Conservation (phyloP, 2,113 vertebrate species). For the Cavia aperea region DNA sequence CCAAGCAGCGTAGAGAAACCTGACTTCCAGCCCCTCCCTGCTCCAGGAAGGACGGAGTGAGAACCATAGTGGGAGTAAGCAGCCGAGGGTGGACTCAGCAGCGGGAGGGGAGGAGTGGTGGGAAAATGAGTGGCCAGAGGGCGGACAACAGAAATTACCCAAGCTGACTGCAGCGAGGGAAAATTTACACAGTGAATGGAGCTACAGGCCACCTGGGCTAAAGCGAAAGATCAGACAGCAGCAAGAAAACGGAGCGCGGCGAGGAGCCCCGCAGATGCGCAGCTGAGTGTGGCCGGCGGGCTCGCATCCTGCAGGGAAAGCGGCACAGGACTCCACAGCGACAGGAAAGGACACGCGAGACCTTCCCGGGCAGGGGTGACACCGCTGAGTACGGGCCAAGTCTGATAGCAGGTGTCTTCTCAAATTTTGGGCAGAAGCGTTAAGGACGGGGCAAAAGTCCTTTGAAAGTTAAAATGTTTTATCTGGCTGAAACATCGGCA, state of each 20-base stretch:
- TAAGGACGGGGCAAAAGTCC: background rate
- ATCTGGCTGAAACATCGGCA: conserved; percentile 1
- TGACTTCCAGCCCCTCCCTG: background rate
- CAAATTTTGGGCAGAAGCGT: background rate
- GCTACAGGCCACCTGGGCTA: background rate
- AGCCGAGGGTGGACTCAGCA: background rate
- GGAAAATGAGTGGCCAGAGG: background rate
- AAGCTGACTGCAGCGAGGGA: background rate
- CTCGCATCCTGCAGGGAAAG: background rate
- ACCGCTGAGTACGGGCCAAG: background rate
- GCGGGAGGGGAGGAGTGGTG: background rate
- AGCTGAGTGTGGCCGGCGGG: background rate
- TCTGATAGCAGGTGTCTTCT: background rate
- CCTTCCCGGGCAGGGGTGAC: background rate
- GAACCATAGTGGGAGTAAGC: background rate
- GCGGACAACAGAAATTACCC: background rate
- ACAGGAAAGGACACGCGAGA: background rate
- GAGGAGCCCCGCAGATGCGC: background rate
- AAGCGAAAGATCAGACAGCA: background rate
- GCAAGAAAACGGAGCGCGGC: background rate
- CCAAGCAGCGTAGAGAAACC: background rate
- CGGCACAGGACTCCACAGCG: background rate
- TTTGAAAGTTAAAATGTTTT: background rate
- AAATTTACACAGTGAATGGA: background rate
- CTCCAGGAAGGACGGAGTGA: background rate